A percentile compares a stretch with the other conserved stretches of the same genome.
These are phyloP conservation scores for Chloroceryle inda DNA, from an alignment of 2,797 vertebrate species.

Conservation along the genomic window DNA sequence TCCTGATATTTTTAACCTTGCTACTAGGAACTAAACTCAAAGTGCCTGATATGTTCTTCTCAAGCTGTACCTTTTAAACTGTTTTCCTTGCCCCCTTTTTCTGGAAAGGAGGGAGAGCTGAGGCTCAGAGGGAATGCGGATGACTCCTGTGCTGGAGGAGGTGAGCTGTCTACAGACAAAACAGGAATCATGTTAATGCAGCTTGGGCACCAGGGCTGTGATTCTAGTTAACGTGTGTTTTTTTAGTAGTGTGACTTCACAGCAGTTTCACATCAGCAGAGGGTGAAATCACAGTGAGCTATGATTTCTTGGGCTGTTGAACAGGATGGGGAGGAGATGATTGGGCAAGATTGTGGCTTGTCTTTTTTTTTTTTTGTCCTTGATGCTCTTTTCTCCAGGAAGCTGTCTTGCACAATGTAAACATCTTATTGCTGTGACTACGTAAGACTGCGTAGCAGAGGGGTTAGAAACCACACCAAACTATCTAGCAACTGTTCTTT, in stretches of 20 bases:
- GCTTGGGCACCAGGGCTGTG: slow-evolving; percentile 10
- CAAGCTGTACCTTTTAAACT: neutral
- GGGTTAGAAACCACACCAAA: slow-evolving; percentile 54
- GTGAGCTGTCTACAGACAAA: neutral
- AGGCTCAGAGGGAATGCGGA: neutral
- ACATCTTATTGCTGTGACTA: slow-evolving; percentile 65
- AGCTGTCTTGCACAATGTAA: slow-evolving; percentile 68
- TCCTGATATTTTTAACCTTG: neutral
- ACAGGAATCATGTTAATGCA: neutral
- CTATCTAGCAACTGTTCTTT: slow-evolving; percentile 62
- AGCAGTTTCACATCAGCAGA: slow-evolving; percentile 64
- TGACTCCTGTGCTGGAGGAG: neutral
- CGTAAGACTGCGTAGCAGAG: slow-evolving; percentile 22
- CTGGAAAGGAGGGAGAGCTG: neutral
- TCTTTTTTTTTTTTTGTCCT: neutral
- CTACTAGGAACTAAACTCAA: neutral
- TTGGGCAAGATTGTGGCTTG: slow-evolving; percentile 72
- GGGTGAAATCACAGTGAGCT: slow-evolving; percentile 77
- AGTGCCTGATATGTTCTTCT: neutral
- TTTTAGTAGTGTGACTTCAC: slow-evolving; percentile 63
- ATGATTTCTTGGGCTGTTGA: slow-evolving; percentile 75
- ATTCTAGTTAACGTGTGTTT: slow-evolving; percentile 20
- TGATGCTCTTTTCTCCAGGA: slow-evolving; percentile 66
- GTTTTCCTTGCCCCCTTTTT: neutral
- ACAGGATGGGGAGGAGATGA: slow-evolving; percentile 72